These are phyloP conservation scores for Sterrhoptilus dennistouni DNA, from an alignment of 2,113 vertebrate genomes.

Conservation along the genomic window DNA sequence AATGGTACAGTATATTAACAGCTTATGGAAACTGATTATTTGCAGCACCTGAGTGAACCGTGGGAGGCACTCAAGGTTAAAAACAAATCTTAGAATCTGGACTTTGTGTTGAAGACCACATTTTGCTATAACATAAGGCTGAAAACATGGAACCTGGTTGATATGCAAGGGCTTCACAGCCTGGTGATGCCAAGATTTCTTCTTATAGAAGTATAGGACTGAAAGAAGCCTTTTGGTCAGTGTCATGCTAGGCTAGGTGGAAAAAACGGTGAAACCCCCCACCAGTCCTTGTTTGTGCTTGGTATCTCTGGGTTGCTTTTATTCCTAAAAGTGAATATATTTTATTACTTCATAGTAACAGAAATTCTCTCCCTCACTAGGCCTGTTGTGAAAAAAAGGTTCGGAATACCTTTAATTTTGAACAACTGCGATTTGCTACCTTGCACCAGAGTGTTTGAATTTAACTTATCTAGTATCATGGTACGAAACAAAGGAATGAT, in stretches of 20 bases:
- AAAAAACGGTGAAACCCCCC: rapidly evolving
- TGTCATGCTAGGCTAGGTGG: rapidly evolving
- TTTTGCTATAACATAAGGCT: background rate
- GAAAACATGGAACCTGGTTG: background rate
- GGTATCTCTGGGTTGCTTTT: background rate
- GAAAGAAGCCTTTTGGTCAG: background rate
- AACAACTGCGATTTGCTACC: background rate
- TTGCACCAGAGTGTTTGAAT: background rate
- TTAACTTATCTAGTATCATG: background rate
- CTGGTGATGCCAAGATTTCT: background rate
- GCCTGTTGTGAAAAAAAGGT: background rate
- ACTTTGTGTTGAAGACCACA: background rate
- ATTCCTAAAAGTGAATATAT: background rate
- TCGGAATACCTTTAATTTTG: background rate
- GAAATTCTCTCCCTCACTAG: background rate
- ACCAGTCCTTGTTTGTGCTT: background rate
- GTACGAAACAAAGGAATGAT: background rate
- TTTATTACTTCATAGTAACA: background rate
- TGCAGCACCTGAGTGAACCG: background rate
- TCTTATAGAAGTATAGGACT: background rate
- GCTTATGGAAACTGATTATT: background rate
- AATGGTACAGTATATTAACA: background rate
- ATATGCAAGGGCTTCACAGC: background rate
- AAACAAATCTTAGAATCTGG: background rate
- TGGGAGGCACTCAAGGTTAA: background rate